Evolutionary conservation across 1,140 invertebrate species (phyloP), one percentile per base, ranked within the genome.

Genomic region (Physella acuta): DNA sequence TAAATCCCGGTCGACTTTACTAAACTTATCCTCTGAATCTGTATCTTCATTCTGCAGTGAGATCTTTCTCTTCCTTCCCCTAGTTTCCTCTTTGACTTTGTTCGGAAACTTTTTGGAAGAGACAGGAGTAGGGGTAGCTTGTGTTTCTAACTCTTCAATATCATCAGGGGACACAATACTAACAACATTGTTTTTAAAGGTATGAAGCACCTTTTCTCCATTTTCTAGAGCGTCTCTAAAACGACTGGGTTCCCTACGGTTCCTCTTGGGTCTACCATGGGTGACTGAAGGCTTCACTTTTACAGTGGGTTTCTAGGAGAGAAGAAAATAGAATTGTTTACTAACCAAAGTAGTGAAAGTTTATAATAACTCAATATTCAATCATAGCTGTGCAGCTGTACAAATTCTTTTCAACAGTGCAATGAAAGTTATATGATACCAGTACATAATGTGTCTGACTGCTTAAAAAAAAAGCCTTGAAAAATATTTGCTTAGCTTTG

Each of bases 121-220:
- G 14, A 49, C 17, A 2, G 17, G 2, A 2, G 62, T 11, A 3
- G 11, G 20, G 20, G 28, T 24, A 8, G 28, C 8, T 24, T 24
- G 30, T 3, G 49, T 30, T 11, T 53, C 62, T 2, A 31, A 0
- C 5, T 26, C 28, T 5, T 64, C 28, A 28, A 44, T 36, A 20
- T 64, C 62, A 51, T 64, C 62, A 33, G 62, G 44, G 2, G 44
- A 52, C 5, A 64, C 24, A 36, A 64, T 49, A n/a, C 31, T 37
- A 33, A 64, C 62, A 28, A 64, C 62, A 52, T 64, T 64, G 51
- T 64, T 36, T 64, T 64, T 64, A 20, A 49, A 64, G 26, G 62
- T 64, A 30, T 64, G 62, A 2, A 64, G 62, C 1, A 64, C 36
- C 37, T 64, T 64, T 51, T 30, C 37, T 2, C 62, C 62, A 53